Evolutionary conservation across 64 coral and sea anemone species (phyloP), one percentile per base, ranked within the genome.

Genomic region (Catalaphyllia jardinei): DNA sequence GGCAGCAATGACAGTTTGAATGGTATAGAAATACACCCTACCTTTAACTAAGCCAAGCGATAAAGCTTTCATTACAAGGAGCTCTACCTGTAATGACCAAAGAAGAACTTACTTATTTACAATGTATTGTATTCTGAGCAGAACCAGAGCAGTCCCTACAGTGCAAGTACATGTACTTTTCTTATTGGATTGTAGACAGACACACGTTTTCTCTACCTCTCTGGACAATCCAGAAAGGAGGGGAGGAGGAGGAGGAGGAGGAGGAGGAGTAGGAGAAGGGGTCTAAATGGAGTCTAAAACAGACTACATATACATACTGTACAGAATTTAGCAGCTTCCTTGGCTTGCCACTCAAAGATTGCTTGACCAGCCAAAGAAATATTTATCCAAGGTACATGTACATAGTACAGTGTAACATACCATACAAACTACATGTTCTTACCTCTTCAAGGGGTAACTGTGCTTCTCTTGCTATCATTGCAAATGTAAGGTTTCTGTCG

Each of bases 1-100:
- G 15, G 15, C 3, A 57, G 1, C 10, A 15, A 0, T 16, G 15
- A 57, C 15, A 46, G 54, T 57, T 57, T 57, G 12, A 57, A 14
- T 57, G 17, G 8, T 73, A n/a, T 73, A 73, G 4, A 9, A 51
- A 2, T 46, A 3, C n/a, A 15, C 16, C 65, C 67, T 88, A 99
- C 97, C 97, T 99, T 99, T 99, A 2, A 99, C 93, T 86, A 99
- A 93, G 54, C 97, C 97, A 85, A 99, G 91, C 0, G 97, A 99
- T 33, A 99, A 76, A 8, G 97, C 97, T 74, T 95, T 99, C 97
- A 99, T 99, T 10, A 99, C 97, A 29, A 99, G 78, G 60, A 99
- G 88, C 72, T 99, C 97, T 51, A 99, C 97, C 97, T 99, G 82
- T 19, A 39, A 51, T 29, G 59, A 17, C 60, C 27, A 87, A 31